Percentiles rank a stretch among this genome's conserved stretches.
These are phyloP conservation scores for Psittacula echo DNA, from an alignment of 2,797 vertebrate species.

Conservation along the genomic window DNA sequence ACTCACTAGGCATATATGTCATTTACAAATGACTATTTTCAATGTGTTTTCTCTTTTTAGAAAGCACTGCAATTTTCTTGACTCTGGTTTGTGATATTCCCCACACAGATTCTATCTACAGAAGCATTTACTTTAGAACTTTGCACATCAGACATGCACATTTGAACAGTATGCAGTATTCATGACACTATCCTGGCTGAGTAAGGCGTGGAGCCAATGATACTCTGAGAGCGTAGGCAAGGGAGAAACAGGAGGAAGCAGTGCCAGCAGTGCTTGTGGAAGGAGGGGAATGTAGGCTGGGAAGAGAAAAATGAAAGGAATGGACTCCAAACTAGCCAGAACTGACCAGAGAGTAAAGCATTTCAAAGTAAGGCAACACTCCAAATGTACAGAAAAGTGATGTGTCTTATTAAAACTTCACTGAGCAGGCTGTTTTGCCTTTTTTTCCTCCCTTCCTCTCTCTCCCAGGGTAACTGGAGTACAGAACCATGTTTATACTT, in stretches of 20 bases:
- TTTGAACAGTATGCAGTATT: constrained; percentile 55
- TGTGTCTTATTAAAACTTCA: background rate
- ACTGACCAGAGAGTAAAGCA: background rate
- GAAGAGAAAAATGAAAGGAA: background rate
- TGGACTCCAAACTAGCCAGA: background rate
- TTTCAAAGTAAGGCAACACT: background rate
- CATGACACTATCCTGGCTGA: constrained; percentile 8
- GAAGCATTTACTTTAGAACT: constrained; percentile 27
- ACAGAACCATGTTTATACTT: constrained; percentile 26
- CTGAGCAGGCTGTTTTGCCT: background rate
- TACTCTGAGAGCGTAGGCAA: background rate
- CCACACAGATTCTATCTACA: constrained; percentile 33
- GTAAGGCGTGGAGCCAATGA: constrained; percentile 20
- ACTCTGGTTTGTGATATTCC: constrained; percentile 14
- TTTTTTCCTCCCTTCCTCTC: background rate
- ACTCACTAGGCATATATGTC: background rate
- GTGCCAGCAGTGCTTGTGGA: constrained; percentile 32
- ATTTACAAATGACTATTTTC: constrained; percentile 43
- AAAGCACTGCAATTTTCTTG: constrained; percentile 43
- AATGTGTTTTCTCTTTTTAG: constrained; percentile 21
- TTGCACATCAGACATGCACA: constrained; percentile 36
- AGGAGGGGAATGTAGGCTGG: background rate
- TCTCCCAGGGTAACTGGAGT: background rate
- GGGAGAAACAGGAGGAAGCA: constrained; percentile 23
- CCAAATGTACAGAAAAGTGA: background rate